phyloP scores from a whole-genome alignment of 2,113 vertebrate species.

The Bombycilla garrulus region DNA sequence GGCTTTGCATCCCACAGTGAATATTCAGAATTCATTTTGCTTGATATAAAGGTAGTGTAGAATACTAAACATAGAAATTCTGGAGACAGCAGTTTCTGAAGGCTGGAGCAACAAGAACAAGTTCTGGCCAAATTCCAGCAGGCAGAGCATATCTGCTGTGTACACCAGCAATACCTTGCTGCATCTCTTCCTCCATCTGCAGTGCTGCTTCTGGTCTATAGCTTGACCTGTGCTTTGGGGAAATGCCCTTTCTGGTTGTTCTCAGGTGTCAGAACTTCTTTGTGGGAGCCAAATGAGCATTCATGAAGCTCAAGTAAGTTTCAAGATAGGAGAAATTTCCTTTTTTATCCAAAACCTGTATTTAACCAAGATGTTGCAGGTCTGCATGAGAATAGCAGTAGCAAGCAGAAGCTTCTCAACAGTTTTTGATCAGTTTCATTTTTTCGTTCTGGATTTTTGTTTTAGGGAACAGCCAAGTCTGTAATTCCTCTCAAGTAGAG shows the following conservation, averaged over 20 bases:
- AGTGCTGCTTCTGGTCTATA: neutral
- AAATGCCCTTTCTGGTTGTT: neutral
- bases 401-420: neutral
- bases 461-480: neutral
- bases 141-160: accelerated
- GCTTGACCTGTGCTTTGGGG: neutral
- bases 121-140: neutral
- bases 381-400: neutral
- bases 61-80: neutral
- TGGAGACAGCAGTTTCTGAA: neutral
- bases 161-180: neutral
- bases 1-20: neutral
- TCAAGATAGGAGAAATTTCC: neutral
- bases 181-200: accelerated
- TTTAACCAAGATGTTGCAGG: neutral
- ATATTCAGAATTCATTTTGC: neutral
- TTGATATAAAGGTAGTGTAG: neutral
- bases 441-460: neutral
- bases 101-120: neutral
- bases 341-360: accelerated
- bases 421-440: neutral
- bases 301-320: neutral
- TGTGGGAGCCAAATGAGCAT: neutral
- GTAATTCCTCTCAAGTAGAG: neutral
- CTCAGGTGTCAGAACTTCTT: neutral